phyloP scores from a whole-genome alignment of 2,113 vertebrate species.

The Dolichotis patagonum region DNA sequence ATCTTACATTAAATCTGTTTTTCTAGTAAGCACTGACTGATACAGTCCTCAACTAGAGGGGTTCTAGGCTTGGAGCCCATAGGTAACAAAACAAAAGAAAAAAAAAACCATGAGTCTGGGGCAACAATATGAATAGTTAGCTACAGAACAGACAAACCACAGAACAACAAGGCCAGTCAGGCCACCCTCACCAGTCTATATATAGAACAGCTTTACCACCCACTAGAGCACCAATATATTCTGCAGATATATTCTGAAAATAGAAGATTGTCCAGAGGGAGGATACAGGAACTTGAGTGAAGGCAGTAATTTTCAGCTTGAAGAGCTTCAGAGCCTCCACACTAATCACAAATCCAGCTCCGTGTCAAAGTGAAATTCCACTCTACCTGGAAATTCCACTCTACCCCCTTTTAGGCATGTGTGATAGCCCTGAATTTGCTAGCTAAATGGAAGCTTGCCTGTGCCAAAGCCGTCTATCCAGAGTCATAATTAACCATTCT shows the following conservation, averaged over 20 bases:
- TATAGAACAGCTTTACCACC: background rate
- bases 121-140: background rate
- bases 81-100: background rate
- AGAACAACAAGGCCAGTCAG: background rate
- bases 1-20: background rate
- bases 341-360: background rate
- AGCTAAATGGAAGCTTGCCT: background rate
- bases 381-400: background rate
- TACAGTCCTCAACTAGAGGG: background rate
- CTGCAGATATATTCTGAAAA: background rate
- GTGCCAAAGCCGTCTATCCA: background rate
- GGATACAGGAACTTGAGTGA: background rate
- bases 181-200: accelerated
- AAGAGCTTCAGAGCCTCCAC: background rate
- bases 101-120: background rate
- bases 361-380: background rate
- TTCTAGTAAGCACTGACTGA: background rate
- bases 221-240: background rate
- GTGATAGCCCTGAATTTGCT: background rate
- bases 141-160: background rate
- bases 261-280: background rate
- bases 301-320: background rate
- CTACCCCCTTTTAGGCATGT: background rate
- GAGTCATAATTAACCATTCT: background rate
- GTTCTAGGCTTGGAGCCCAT: background rate